Percentiles rank a stretch among this genome's conserved stretches.
phyloP scores from a whole-genome alignment of 2,797 vertebrate genomes.

The Caiman crocodilus region DNA sequence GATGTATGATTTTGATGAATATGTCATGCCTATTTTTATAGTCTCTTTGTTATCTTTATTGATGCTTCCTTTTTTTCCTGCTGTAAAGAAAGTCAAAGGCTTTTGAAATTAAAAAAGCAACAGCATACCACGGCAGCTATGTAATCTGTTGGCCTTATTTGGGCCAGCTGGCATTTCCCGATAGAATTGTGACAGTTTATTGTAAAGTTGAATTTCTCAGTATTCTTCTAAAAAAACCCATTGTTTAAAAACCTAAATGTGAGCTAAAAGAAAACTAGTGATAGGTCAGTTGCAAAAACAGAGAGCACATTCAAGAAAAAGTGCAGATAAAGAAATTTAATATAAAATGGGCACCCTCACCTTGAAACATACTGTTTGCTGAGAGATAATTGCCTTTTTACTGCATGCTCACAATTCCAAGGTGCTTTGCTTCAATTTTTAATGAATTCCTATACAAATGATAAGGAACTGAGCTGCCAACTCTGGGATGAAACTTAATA shows the following conservation, averaged over 20 bases:
- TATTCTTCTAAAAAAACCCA: background rate
- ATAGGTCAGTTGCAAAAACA: background rate
- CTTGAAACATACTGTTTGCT: background rate
- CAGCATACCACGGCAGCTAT: slow-evolving; percentile 73
- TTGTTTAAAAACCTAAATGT: background rate
- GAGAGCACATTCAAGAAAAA: background rate
- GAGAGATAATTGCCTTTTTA: slow-evolving; percentile 29
- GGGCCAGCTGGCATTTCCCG: slow-evolving; percentile 75
- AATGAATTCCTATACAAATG: slow-evolving; percentile 9
- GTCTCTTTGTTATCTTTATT: slow-evolving; percentile 62
- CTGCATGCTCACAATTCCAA: slow-evolving; percentile 54
- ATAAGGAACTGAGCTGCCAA: background rate
- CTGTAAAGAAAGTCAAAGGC: slow-evolving; percentile 68
- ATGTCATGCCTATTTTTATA: slow-evolving; percentile 62
- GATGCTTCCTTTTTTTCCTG: slow-evolving; percentile 62
- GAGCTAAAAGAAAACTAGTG: background rate
- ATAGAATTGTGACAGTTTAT: slow-evolving; percentile 61
- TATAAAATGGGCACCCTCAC: slow-evolving; percentile 1
- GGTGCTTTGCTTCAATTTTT: slow-evolving; percentile 20
- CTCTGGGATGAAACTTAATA: background rate
- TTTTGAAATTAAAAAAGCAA: slow-evolving; percentile 70
- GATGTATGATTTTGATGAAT: slow-evolving; percentile 58
- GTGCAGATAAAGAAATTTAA: background rate
- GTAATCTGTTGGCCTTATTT: slow-evolving; percentile 76
- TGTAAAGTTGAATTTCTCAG: slow-evolving; percentile 26